phyloP scores from a whole-genome alignment of 2,113 vertebrate genomes.

The Malurus alboscapulatus region DNA sequence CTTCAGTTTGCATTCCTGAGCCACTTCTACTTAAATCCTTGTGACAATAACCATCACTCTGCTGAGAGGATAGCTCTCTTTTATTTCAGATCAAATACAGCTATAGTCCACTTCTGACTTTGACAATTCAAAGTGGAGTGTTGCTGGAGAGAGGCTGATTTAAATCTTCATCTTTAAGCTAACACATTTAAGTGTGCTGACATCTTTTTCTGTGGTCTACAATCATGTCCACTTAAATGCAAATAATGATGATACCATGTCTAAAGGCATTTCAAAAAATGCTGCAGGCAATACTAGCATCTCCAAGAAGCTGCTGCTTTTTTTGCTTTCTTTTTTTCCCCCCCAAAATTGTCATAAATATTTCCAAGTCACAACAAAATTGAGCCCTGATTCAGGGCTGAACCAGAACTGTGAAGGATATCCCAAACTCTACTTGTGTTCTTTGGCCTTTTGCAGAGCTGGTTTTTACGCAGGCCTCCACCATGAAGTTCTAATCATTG shows the following conservation, averaged over 20 bases:
- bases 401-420: not conserved
- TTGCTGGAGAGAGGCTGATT: not conserved
- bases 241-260: not conserved
- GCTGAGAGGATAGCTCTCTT: not conserved
- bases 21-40: not conserved
- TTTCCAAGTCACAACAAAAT: not conserved
- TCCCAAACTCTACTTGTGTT: not conserved
- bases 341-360: not conserved
- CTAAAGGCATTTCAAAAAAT: slow-evolving; percentile 1
- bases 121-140: not conserved
- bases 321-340: not conserved
- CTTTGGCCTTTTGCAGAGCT: not conserved
- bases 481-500: not conserved
- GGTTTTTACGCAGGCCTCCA: not conserved
- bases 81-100: not conserved
- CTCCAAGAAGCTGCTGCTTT: not conserved
- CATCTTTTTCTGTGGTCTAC: not conserved
- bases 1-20: not conserved
- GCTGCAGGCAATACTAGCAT: not conserved
- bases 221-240: not conserved
- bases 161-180: not conserved
- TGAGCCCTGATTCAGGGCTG: not conserved
- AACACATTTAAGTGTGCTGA: not conserved
- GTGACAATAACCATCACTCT: not conserved
- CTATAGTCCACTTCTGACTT: not conserved